Evolutionary conservation across 1,140 invertebrate genomes (phyloP).

Genomic region (Sweltsa coloradensis): DNA sequence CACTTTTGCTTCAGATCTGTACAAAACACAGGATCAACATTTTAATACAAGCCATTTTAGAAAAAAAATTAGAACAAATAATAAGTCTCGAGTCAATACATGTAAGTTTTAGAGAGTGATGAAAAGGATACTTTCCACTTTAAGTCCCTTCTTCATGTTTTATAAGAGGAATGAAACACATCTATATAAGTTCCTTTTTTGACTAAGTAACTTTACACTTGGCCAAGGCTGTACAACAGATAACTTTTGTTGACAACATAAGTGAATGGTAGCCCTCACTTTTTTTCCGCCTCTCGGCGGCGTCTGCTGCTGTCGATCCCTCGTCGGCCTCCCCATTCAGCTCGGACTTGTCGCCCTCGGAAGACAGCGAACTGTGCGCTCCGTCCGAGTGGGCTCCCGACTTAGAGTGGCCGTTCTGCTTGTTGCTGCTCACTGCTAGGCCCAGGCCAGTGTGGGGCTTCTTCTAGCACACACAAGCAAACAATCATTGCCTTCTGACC

Average conservation of each 20-base stretch:
- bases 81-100: not conserved
- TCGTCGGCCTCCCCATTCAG: not conserved
- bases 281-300: slow-evolving; percentile 9
- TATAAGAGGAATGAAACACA: not conserved
- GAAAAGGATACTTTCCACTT: not conserved
- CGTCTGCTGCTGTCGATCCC: not conserved
- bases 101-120: not conserved
- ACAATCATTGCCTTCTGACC: not conserved
- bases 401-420: slow-evolving; percentile 8
- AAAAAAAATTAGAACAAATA: not conserved
- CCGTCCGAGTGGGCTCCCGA: not conserved
- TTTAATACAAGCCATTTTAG: not conserved
- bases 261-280: not conserved
- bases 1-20: slow-evolving; percentile 57
- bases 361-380: not conserved
- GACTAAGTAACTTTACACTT: not conserved
- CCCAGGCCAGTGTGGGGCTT: not conserved
- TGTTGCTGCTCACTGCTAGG: not conserved
- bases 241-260: too few species aligned
- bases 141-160: not conserved
- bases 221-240: not conserved
- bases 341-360: not conserved
- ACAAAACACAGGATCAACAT: slow-evolving; percentile 16
- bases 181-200: not conserved
- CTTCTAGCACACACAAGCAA: not conserved